Conservation (phyloP, 2,888 invertebrate genomes). For the Drosophila parthenogenetica region DNA sequence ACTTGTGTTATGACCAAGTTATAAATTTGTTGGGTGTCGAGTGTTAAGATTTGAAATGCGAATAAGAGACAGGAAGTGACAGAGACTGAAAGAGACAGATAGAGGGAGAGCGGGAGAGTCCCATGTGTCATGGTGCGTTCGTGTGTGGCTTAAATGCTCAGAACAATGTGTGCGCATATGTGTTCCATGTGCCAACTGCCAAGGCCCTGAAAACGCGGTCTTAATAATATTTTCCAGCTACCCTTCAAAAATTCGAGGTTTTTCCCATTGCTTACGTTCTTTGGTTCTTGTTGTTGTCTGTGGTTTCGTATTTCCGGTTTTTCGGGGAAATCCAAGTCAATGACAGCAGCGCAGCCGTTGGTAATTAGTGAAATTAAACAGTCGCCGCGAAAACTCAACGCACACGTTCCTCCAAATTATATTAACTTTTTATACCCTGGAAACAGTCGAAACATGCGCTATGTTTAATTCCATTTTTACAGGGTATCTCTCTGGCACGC, state of each 20-base stretch:
- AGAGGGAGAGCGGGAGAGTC: constrained; percentile 24
- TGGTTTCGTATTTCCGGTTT: constrained; percentile 54
- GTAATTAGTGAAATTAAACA: constrained; percentile 46
- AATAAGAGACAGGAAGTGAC: constrained; percentile 2
- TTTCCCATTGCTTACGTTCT: constrained; percentile 3
- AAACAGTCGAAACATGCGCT: neutral
- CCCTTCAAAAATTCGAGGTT: constrained; percentile 39
- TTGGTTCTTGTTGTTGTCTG: constrained; percentile 13
- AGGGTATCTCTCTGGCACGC: neutral
- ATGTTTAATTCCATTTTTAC: neutral
- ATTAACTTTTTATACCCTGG: neutral
- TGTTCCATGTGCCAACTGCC: constrained; percentile 50
- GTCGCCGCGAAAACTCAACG: constrained; percentile 20
- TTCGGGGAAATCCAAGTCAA: constrained; percentile 53
- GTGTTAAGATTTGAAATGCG: constrained; percentile 48
- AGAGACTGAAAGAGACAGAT: neutral
- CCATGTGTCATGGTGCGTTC: constrained; percentile 56
- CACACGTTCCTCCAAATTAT: neutral
- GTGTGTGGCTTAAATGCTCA: constrained; percentile 55
- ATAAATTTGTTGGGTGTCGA: constrained; percentile 42
- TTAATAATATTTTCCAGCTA: constrained; percentile 30
- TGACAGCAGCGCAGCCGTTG: constrained; percentile 33
- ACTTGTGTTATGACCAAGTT: constrained; percentile 25
- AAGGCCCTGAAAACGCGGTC: constrained; percentile 47
- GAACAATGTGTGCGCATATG: constrained; percentile 48